Evolutionary conservation across 2,797 vertebrate genomes (phyloP).

Genomic region (Philypnodon macrostomus): DNA sequence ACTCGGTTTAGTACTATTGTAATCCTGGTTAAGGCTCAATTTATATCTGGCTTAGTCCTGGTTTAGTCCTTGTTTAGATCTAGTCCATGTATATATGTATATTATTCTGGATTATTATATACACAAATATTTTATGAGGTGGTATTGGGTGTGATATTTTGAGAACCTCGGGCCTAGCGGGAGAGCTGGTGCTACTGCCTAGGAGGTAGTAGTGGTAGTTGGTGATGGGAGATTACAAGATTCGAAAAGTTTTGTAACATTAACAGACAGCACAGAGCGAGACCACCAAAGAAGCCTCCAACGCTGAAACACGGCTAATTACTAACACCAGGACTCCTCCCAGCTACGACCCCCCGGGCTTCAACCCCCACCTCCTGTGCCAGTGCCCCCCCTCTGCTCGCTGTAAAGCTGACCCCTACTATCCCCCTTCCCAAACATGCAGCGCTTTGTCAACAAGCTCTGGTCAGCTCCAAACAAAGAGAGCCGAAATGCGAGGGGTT

Average conservation of each 20-base stretch:
- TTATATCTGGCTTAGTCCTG: no score
- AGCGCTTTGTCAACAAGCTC: conserved; percentile 92
- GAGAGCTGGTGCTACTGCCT: conserved; percentile 57
- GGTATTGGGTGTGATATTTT: no score
- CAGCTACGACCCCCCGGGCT: conserved; percentile 77
- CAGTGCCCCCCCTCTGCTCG: conserved; percentile 56
- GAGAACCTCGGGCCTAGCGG: conserved; percentile 55
- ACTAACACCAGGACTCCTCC: conserved; percentile 85
- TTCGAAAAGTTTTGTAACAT: conserved; percentile 86
- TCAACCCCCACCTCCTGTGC: conserved; percentile 41
- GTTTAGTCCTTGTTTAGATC: no score
- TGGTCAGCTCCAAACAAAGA: conserved; percentile 88
- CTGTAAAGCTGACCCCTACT: conserved; percentile 74
- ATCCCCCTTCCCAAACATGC: conserved; percentile 74
- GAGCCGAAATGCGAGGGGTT: conserved; percentile 84
- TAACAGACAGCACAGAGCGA: conserved; percentile 66
- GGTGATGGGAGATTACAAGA: conserved; percentile 86
- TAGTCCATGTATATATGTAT: no score
- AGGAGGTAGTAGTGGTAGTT: conserved; percentile 78
- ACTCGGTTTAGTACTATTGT: no score
- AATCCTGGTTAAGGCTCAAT: no score
- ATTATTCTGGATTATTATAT: no score
- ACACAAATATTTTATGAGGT: no score
- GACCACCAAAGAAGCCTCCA: conserved; percentile 89
- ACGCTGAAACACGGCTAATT: conserved; percentile 90